Percentiles rank a stretch among this genome's conserved stretches.
These are phyloP conservation scores for Leptinotarsa juncta DNA, from an alignment of 2,888 invertebrate genomes.

Conservation along the genomic window DNA sequence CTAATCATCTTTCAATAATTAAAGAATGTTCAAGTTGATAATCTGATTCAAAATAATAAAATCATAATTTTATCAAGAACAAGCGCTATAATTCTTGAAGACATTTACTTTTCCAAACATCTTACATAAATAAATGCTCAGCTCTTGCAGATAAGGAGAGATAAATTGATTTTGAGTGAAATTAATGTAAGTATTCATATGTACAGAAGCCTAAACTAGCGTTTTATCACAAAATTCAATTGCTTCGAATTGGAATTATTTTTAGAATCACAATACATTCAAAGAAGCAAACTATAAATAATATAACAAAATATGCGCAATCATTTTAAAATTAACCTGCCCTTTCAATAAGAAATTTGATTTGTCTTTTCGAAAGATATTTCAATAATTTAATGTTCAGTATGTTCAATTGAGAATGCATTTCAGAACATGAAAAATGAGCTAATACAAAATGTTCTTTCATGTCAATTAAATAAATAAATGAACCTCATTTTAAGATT, in stretches of 20 bases:
- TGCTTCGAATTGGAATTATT: slow-evolving; percentile 64
- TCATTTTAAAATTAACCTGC: slow-evolving; percentile 32
- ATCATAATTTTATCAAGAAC: not conserved
- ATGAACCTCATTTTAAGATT: not conserved
- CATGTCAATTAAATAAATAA: too few relatives aligned
- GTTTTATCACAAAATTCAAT: slow-evolving; percentile 65
- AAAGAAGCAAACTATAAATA: slow-evolving; percentile 61
- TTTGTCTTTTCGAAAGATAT: slow-evolving; percentile 45
- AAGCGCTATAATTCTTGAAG: not conserved
- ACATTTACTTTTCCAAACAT: not conserved
- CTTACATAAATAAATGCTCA: slow-evolving; percentile 30
- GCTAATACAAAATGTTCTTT: not conserved
- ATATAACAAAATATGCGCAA: slow-evolving; percentile 55
- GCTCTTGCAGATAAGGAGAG: slow-evolving; percentile 33
- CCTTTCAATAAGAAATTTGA: slow-evolving; percentile 38
- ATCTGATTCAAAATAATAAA: not conserved
- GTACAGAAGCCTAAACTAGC: slow-evolving; percentile 56
- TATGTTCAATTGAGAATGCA: not conserved
- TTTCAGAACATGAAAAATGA: not conserved
- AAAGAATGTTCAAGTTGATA: not conserved
- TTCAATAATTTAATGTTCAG: slow-evolving; percentile 17
- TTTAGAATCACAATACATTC: slow-evolving; percentile 63
- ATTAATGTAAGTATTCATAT: slow-evolving; percentile 45
- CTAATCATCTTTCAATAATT: not conserved
- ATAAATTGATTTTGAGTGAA: slow-evolving; percentile 47